Base-by-base conservation (phyloP, 2,888 invertebrate genomes). In the Lordiphosa fenestrarum region DNA sequence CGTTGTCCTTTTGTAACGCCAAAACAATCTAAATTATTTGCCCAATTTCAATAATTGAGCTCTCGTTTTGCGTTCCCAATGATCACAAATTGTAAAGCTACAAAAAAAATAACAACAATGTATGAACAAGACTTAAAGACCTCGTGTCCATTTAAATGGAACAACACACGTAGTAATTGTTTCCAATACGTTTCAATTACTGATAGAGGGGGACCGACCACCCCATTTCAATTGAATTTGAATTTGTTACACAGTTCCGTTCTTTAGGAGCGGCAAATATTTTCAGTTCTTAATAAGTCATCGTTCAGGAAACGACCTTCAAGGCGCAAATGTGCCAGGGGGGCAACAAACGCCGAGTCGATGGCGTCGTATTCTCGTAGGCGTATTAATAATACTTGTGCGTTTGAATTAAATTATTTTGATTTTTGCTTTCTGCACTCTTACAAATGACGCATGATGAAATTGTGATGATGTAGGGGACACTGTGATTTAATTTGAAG, bases 151-250 rank as follows among this genome's bases (percentile, higher is more conserved):
- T 63, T 71, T 49, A 10, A 44, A 53, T 57, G 53, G 50, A 53
- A 53, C 37, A 41, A 57, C 33, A 47, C 61, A 42, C 13, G 42
- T 25, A 42, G 58, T 71, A 74, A 73, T 73, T 73, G 75, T 71
- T 65, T 65, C 51, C 75, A 73, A 71, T 74, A 71, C 72, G 30
- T 61, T 75, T 74, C 69, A 74, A 73, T 73, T 73, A 60, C 55
- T 51, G 53, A 30, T 25, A 1, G 6, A 6, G 7, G 9, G 30
- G 30, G 30, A 15, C 15, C 15, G 30, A 30, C 30, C 30, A 30
- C 9, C 30, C 30, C 55, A 46, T 9, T 7, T 54, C 75, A 74
- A 73, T 73, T 74, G 75, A 73, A 63, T 73, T 71, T 53, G 46
- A 71, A 71, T 64, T 56, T 60, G 62, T 65, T 69, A 63, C 53